Base-by-base conservation (phyloP, 2,797 vertebrate genomes). In the Cyprinodon diabolis region DNA sequence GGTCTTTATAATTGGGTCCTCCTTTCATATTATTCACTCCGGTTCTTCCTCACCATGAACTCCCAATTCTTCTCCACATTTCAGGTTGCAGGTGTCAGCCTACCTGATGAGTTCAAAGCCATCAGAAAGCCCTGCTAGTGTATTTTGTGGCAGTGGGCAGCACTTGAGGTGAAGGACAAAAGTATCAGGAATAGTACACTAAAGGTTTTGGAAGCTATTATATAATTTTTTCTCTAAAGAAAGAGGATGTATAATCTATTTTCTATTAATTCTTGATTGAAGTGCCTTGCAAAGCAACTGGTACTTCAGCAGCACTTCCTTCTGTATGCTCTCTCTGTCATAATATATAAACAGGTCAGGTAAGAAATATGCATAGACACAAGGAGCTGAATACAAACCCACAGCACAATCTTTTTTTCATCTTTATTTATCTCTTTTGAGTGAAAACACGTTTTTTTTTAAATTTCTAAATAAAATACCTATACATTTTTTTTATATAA, bases 1-100 rank as follows among this genome's bases (percentile, higher is more conserved):
- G 94, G 89, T 80, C 86, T 82, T 86, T 81, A 89, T 96, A 96
- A 96, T 96, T 95, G 93, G 94, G 82, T 85, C 87, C 87, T 91
- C 89, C 94, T 94, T 90, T 93, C 88, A 90, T 93, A 93, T 93
- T 87, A 91, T 90, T 90, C 84, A 77, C 89, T 37, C 68, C 83
- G 91, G 83, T 89, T 83, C 76, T 86, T 77, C 84, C 85, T 83
- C 87, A 79, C 79, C 79, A 76, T 89, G 89, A 92, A 85, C 89
- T 87, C 88, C 73, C 73, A 71, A 71, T 85, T 6, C 88, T 79
- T 84, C 78, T 83, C 73, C 72, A 68, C 81, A 78, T 83, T 79
- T 80, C 73, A 23, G 72, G 76, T 35, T 78, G 89, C 81, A 90
- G 90, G 91, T 92, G 92, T 89, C 86, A 81, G 90, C 79, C 80